These are phyloP conservation scores for Menura novaehollandiae DNA, from an alignment of 2,113 vertebrate species.

Conservation along the genomic window DNA sequence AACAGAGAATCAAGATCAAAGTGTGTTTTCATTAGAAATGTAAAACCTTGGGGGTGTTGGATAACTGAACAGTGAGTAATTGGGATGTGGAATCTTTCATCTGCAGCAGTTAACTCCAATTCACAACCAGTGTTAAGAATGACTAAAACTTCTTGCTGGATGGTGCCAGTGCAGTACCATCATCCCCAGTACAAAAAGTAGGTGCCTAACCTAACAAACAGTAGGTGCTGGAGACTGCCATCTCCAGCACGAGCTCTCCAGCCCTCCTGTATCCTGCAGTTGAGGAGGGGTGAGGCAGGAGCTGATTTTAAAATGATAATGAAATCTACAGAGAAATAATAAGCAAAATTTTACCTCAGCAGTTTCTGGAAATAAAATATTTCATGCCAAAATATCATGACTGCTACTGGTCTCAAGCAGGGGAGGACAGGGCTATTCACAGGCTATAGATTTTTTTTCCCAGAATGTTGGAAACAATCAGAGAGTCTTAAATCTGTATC, in stretches of 20 bases:
- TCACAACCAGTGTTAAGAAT: background rate
- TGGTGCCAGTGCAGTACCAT: background rate
- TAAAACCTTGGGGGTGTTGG: background rate
- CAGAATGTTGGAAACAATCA: background rate
- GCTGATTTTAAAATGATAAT: background rate
- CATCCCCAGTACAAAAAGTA: background rate
- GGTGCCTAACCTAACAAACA: background rate
- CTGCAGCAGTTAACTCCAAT: background rate
- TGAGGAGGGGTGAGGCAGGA: background rate
- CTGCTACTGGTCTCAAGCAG: background rate
- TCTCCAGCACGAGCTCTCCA: background rate
- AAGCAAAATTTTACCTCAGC: background rate
- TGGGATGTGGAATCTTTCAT: background rate
- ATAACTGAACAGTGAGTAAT: background rate
- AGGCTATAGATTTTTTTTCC: background rate
- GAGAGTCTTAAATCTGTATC: background rate
- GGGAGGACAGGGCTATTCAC: background rate
- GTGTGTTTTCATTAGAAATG: background rate
- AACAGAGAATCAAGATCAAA: background rate
- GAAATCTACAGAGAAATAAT: background rate
- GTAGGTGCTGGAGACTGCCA: fast-evolving
- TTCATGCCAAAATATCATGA: background rate
- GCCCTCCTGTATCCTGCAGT: background rate
- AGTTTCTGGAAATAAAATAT: background rate
- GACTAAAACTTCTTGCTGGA: background rate